These are phyloP conservation scores for Ichneumoninae sp. DNA, from an alignment of 2,888 invertebrate species.

Conservation along the genomic window DNA sequence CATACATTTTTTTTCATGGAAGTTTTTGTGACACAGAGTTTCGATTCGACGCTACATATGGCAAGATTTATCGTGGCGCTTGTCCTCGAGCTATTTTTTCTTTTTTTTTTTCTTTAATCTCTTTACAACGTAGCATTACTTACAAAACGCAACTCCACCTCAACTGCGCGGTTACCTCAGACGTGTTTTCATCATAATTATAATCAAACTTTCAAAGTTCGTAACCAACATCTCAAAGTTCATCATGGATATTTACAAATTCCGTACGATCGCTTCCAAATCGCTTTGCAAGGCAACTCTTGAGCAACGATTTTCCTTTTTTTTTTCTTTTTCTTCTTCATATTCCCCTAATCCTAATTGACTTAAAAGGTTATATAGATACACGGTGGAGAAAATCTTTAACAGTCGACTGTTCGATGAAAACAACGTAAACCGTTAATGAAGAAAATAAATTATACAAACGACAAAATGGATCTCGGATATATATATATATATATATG, in stretches of 20 bases:
- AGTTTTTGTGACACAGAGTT: constrained; percentile 47
- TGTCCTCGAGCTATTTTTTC: constrained; percentile 10
- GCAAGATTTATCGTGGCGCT: constrained; percentile 51
- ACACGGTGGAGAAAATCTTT: constrained; percentile 57
- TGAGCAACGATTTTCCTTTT: constrained; percentile 78
- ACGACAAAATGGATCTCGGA: constrained; percentile 26
- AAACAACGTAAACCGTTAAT: constrained; percentile 44
- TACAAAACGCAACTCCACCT: constrained; percentile 59
- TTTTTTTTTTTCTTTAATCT: not conserved
- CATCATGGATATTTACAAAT: constrained; percentile 77
- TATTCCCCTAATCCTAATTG: constrained; percentile 68
- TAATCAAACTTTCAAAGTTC: constrained; percentile 70
- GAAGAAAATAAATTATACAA: constrained; percentile 38
- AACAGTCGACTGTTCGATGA: constrained; percentile 48
- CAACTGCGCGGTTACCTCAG: constrained; percentile 48
- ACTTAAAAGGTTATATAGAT: constrained; percentile 65
- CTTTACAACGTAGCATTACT: constrained; percentile 52
- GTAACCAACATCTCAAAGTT: constrained; percentile 71
- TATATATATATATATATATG: not conserved
- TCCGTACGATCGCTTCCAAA: constrained; percentile 71
- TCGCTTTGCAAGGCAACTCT: constrained; percentile 80
- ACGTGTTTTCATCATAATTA: constrained; percentile 58
- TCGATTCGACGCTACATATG: constrained; percentile 57
- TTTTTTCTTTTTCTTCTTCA: constrained; percentile 51
- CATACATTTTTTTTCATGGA: constrained; percentile 51